Evolutionary conservation across 2,113 vertebrate genomes (phyloP).

Genomic region (Rhizomys pruinosus): DNA sequence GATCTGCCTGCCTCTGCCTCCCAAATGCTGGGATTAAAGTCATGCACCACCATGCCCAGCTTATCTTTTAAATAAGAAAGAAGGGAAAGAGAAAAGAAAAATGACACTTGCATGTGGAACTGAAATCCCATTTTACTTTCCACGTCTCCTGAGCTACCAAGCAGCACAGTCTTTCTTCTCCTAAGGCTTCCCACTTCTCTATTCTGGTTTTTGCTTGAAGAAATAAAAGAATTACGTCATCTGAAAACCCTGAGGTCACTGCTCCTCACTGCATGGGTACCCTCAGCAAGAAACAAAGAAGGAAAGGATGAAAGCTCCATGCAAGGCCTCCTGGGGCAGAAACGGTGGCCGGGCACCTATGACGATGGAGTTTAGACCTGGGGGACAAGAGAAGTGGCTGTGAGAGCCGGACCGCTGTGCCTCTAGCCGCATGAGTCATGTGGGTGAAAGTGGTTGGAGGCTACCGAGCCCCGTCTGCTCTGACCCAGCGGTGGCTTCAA

Average conservation of each 20-base stretch:
- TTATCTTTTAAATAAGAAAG: too few relatives aligned
- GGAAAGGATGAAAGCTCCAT: not conserved
- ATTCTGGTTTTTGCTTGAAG: conserved; percentile 72
- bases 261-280: rapidly evolving
- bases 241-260: not conserved
- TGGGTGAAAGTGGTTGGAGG: not conserved
- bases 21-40: too few relatives aligned
- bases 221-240: conserved; percentile 76
- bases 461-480: not conserved
- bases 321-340: not conserved
- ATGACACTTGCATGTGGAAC: not conserved
- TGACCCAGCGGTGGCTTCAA: not conserved
- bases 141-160: not conserved
- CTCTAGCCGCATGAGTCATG: not conserved
- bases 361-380: not conserved
- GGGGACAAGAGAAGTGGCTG: too few relatives aligned
- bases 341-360: not conserved
- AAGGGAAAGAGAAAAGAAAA: not conserved
- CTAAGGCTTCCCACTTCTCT: conserved; percentile 68
- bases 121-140: not conserved
- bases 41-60: too few relatives aligned
- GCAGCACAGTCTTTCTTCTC: not conserved
- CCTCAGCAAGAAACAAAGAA: not conserved
- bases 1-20: too few relatives aligned
- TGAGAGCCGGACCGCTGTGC: rapidly evolving